Conservation (phyloP, 2,888 invertebrate species). For the Euzophera pinguis region DNA sequence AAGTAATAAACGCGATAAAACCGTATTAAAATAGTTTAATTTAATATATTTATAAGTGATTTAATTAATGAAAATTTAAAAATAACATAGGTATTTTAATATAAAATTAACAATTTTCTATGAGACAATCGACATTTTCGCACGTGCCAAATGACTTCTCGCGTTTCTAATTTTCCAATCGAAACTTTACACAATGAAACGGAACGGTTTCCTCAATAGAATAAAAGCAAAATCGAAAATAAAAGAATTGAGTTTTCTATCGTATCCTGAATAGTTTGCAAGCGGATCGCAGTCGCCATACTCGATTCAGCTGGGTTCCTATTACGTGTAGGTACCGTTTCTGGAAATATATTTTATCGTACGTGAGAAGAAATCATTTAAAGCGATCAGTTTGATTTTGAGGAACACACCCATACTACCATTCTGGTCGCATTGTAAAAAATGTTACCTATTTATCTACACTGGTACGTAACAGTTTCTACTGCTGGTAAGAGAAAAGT, state of each 20-base stretch:
- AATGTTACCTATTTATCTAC: too few species aligned
- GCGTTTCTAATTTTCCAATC: slow-evolving; percentile 29
- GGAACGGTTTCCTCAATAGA: slow-evolving; percentile 60
- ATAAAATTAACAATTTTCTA: not conserved
- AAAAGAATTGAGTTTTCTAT: slow-evolving; percentile 70
- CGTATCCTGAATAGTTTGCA: slow-evolving; percentile 69
- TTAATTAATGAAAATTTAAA: not conserved
- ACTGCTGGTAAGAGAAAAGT: too few species aligned
- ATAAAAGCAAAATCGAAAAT: slow-evolving; percentile 66
- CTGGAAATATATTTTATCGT: not conserved
- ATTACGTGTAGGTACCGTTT: slow-evolving; percentile 41
- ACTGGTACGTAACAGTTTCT: too few species aligned
- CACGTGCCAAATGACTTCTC: slow-evolving; percentile 5
- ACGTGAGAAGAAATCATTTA: not conserved
- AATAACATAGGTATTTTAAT: not conserved
- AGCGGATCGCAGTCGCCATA: slow-evolving; percentile 70
- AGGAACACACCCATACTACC: too few species aligned
- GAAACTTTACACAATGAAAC: slow-evolving; percentile 44
- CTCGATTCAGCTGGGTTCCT: slow-evolving; percentile 45
- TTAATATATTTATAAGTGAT: too few species aligned
- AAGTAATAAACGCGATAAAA: too few species aligned
- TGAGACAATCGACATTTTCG: not conserved
- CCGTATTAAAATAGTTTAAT: too few species aligned
- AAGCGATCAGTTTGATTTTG: too few species aligned
- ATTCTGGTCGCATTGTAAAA: too few species aligned